These are phyloP conservation scores for Meghimatium bilineatum DNA, from an alignment of 2,888 invertebrate species.

Conservation along the genomic window DNA sequence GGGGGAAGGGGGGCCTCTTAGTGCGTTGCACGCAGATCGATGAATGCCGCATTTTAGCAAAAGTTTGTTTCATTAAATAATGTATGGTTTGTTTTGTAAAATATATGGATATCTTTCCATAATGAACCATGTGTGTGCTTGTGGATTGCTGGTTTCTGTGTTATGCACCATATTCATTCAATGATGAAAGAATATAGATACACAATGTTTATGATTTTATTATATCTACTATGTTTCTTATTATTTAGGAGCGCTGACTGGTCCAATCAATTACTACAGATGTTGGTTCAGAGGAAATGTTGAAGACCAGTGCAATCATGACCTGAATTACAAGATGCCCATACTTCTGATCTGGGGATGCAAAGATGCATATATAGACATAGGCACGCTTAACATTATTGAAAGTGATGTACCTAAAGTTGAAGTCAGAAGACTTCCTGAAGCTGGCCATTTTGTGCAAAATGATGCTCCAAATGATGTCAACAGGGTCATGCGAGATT, in stretches of 20 bases:
- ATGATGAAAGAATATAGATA: too few relatives aligned
- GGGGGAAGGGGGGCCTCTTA: too few relatives aligned
- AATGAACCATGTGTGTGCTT: too few relatives aligned
- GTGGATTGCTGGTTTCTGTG: too few relatives aligned
- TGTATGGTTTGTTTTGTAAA: too few relatives aligned
- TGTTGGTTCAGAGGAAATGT: slow-evolving; percentile 12
- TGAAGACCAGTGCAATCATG: background rate
- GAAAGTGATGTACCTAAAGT: slow-evolving; percentile 19
- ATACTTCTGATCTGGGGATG: slow-evolving; percentile 63
- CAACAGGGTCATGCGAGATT: slow-evolving; percentile 26
- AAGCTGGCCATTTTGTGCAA: slow-evolving; percentile 27
- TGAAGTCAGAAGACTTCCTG: background rate
- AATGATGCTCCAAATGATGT: slow-evolving; percentile 16
- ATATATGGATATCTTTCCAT: too few relatives aligned
- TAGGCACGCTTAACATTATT: slow-evolving; percentile 50
- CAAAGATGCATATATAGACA: slow-evolving; percentile 59
- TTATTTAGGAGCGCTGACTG: slow-evolving; percentile 40
- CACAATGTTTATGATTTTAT: background rate
- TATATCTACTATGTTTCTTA: background rate
- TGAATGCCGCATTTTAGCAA: too few relatives aligned
- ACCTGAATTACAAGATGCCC: slow-evolving; percentile 51
- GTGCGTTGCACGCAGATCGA: too few relatives aligned
- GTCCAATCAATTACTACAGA: slow-evolving; percentile 50
- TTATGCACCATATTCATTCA: too few relatives aligned
- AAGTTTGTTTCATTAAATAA: too few relatives aligned